Evolutionary conservation across 1,140 invertebrate species (phyloP).

Genomic region (Lysiphlebus fabarum): DNA sequence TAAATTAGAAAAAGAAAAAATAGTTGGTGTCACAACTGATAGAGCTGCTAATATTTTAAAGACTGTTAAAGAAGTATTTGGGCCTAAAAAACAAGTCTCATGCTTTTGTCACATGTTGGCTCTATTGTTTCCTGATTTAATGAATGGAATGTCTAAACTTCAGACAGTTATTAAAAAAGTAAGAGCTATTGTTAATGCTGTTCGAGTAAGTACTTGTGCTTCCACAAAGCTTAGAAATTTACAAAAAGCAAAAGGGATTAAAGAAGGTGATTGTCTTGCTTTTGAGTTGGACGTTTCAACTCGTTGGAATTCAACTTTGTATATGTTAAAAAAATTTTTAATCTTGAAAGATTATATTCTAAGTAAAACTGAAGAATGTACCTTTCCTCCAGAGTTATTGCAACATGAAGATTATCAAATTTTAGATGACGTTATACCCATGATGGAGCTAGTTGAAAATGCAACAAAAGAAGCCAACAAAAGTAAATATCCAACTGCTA

Average conservation of each 20-base stretch:
- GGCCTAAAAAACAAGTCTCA: conserved; percentile 43
- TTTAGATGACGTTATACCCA: conserved; percentile 16
- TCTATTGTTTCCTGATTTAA: conserved; percentile 1
- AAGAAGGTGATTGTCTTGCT: conserved; percentile 20
- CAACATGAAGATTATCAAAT: conserved; percentile 35
- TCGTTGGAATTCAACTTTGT: conserved; percentile 31
- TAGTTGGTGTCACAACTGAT: conserved; percentile 46
- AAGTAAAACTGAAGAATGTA: conserved; percentile 37
- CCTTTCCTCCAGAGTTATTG: conserved; percentile 40
- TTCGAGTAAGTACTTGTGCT: conserved; percentile 16
- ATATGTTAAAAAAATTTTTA: conserved; percentile 46
- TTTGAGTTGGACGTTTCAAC: conserved; percentile 27
- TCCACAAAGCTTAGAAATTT: conserved; percentile 25
- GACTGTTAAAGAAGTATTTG: conserved; percentile 44
- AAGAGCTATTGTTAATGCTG: conserved; percentile 1
- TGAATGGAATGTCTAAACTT: conserved; percentile 2
- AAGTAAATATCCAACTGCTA: conserved; percentile 4
- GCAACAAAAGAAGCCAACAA: conserved; percentile 20
- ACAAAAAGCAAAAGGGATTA: conserved; percentile 25
- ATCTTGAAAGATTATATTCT: conserved; percentile 35
- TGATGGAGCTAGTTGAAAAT: conserved; percentile 24
- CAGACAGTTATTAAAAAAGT: not conserved
- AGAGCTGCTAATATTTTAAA: conserved; percentile 48
- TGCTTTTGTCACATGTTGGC: conserved; percentile 50
- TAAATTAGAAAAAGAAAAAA: conserved; percentile 41